Conservation (phyloP, 2,113 vertebrate genomes). For the Pomatorhinus ruficollis region DNA sequence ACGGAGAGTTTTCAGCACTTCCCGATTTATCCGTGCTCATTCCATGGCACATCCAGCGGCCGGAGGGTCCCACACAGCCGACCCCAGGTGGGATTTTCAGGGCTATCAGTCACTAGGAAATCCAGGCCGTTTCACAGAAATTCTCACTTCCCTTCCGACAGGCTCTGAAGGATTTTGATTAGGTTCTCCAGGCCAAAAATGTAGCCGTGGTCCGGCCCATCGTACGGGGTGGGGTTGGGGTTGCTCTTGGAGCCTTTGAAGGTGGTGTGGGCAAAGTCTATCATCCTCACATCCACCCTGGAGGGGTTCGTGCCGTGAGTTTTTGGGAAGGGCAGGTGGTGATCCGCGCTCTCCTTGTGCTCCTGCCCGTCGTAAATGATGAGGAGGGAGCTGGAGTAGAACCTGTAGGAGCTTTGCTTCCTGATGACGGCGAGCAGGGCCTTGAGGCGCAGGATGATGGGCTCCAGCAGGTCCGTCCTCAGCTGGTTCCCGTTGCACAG, state of each 20-base stretch:
- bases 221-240: constrained; percentile 32
- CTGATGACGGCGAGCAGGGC: constrained; percentile 69
- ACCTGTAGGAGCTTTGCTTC: constrained; percentile 78
- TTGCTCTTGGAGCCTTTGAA: constrained; percentile 68
- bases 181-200: constrained; percentile 83
- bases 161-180: constrained; percentile 73
- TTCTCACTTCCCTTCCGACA: constrained; percentile 66
- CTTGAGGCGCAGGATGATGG: constrained; percentile 66
- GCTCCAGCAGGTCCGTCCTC: constrained; percentile 67
- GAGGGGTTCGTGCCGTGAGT: background rate
- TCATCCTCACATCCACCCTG: constrained; percentile 77
- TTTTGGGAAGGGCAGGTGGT: background rate
- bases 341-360: background rate
- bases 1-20: background rate
- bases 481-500: constrained; percentile 67
- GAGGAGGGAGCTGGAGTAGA: constrained; percentile 84
- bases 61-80: background rate
- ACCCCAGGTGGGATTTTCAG: background rate
- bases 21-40: background rate
- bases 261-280: constrained; percentile 81
- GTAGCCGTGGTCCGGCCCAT: constrained; percentile 77
- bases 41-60: background rate
- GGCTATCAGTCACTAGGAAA: background rate
- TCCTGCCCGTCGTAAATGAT: constrained; percentile 78
- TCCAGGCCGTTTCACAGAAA: background rate